Conservation (phyloP, 2,113 vertebrate species). For the Megatriorchis doriae region DNA sequence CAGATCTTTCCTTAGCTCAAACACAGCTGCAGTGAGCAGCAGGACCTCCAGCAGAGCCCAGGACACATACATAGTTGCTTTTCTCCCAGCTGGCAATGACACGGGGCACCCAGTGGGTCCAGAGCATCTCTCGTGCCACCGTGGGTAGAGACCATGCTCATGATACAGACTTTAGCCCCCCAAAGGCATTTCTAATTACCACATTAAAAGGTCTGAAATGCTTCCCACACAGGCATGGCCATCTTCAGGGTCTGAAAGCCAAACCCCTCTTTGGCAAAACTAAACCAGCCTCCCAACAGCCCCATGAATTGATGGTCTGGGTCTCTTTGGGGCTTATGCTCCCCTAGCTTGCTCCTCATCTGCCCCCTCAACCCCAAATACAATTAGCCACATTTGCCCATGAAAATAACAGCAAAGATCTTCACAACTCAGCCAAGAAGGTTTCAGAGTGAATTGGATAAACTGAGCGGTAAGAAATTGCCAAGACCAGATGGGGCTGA, state of each 20-base stretch:
- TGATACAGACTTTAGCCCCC: neutral
- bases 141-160: neutral
- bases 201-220: neutral
- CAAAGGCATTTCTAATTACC: neutral
- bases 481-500: neutral
- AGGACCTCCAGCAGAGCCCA: neutral
- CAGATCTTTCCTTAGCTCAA: neutral
- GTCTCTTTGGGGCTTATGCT: neutral
- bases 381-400: neutral
- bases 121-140: rapidly evolving
- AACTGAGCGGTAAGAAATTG: neutral
- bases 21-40: neutral
- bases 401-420: neutral
- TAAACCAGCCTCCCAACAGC: neutral
- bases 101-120: rapidly evolving
- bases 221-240: neutral
- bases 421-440: rapidly evolving
- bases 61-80: rapidly evolving
- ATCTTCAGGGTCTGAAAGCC: neutral
- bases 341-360: rapidly evolving
- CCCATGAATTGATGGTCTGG: neutral
- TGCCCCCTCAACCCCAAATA: neutral
- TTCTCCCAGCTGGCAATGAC: neutral
- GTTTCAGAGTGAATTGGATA: neutral
- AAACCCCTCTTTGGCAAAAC: neutral